Conservation (phyloP, 2,888 invertebrate species). For the Metopia argyrocephala region DNA sequence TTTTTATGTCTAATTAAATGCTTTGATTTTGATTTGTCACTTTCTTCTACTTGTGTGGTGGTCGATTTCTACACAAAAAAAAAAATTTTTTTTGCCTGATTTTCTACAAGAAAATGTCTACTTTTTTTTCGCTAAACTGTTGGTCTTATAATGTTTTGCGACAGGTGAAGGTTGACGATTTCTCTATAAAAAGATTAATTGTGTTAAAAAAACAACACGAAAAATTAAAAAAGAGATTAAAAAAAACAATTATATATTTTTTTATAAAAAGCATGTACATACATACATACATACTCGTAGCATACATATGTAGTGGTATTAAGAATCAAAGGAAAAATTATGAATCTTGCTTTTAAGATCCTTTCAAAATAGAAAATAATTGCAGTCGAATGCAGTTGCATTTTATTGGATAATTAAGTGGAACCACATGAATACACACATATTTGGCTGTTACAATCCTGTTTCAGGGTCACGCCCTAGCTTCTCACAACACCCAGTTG, state of each 20-base stretch:
- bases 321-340: no score
- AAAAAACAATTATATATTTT: no score
- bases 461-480: no score
- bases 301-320: no score
- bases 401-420: no score
- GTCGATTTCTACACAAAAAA: not conserved
- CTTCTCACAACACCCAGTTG: no score
- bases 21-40: slow-evolving; percentile 58
- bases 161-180: slow-evolving; percentile 53
- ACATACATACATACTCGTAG: not conserved
- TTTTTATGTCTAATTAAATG: slow-evolving; percentile 55
- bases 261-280: not conserved
- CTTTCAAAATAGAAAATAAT: not conserved
- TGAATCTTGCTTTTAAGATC: not conserved
- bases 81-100: not conserved
- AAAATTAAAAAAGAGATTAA: not conserved
- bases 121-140: slow-evolving; percentile 10
- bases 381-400: no score
- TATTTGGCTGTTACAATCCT: no score
- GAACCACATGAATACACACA: no score
- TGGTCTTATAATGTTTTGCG: slow-evolving; percentile 31
- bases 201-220: not conserved
- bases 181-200: slow-evolving; percentile 42
- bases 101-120: not conserved
- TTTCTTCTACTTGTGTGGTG: slow-evolving; percentile 40